phyloP scores from a whole-genome alignment of 1,140 invertebrate genomes.

The Telenomus remus region DNA sequence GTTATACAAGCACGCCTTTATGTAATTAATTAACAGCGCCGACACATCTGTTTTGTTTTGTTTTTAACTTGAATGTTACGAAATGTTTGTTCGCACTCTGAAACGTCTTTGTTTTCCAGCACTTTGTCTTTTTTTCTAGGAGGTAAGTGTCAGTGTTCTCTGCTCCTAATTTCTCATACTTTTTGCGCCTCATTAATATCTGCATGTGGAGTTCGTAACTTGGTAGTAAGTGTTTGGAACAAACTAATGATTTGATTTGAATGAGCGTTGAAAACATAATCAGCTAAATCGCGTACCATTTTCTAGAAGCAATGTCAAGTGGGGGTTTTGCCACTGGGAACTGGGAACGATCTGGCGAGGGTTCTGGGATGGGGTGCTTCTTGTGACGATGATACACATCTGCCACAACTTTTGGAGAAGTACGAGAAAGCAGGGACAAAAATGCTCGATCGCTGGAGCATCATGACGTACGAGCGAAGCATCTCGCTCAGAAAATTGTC shows the following conservation, averaged over 20 bases:
- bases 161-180: slow-evolving; percentile 20
- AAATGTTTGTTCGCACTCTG: too few species aligned
- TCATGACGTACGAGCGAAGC: slow-evolving; percentile 91
- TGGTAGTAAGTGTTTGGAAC: too few species aligned
- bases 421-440: slow-evolving; percentile 96
- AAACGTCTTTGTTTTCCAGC: too few species aligned
- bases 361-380: slow-evolving; percentile 97
- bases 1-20: too few species aligned
- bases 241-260: too few species aligned
- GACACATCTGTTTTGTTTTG: too few species aligned
- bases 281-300: background rate
- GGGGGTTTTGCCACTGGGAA: slow-evolving; percentile 94
- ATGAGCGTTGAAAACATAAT: too few species aligned
- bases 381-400: slow-evolving; percentile 95
- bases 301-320: slow-evolving; percentile 92
- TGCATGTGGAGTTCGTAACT: slow-evolving; percentile 4
- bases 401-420: slow-evolving; percentile 92
- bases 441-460: slow-evolving; percentile 97
- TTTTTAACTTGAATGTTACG: too few species aligned
- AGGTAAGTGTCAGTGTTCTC: slow-evolving; percentile 60
- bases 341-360: slow-evolving; percentile 95
- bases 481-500: slow-evolving; percentile 80
- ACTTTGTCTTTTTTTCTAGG: slow-evolving; percentile 67
- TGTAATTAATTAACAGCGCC: too few species aligned
- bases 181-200: slow-evolving; percentile 1